phyloP scores from a whole-genome alignment of 2,797 vertebrate genomes.

The Mus minutoides region DNA sequence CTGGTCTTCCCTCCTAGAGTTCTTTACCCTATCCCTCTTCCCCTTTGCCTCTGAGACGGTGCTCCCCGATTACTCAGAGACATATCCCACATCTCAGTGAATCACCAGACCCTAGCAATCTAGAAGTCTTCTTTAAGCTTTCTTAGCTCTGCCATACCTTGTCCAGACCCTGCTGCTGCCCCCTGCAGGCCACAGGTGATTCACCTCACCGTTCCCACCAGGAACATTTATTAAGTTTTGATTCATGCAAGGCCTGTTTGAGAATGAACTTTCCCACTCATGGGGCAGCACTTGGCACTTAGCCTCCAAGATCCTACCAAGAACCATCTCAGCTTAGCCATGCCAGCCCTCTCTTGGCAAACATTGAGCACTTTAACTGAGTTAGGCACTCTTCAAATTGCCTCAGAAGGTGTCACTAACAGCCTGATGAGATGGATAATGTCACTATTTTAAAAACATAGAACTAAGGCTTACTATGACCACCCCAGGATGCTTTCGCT shows the following conservation, averaged over 20 bases:
- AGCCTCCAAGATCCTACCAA: background rate
- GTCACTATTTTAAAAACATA: background rate
- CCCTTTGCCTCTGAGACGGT: background rate
- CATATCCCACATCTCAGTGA: background rate
- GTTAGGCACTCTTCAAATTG: background rate
- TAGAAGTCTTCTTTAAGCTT: background rate
- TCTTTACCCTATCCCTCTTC: background rate
- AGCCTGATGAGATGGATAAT: fast-evolving
- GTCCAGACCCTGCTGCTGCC: fast-evolving
- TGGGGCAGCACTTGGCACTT: background rate
- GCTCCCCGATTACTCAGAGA: background rate
- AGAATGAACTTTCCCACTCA: background rate
- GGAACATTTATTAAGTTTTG: background rate
- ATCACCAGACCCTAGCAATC: background rate
- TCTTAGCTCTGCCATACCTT: background rate
- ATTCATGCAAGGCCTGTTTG: background rate
- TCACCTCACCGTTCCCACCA: background rate
- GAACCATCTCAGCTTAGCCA: background rate
- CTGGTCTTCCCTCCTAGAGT: background rate
- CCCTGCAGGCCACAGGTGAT: too few species aligned
- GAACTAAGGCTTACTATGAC: background rate
- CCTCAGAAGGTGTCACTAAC: background rate
- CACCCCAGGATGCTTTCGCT: background rate
- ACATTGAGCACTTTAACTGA: background rate
- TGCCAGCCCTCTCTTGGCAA: background rate